phyloP scores from a whole-genome alignment of 2,888 invertebrate genomes.

The Callyntrura sp. region DNA sequence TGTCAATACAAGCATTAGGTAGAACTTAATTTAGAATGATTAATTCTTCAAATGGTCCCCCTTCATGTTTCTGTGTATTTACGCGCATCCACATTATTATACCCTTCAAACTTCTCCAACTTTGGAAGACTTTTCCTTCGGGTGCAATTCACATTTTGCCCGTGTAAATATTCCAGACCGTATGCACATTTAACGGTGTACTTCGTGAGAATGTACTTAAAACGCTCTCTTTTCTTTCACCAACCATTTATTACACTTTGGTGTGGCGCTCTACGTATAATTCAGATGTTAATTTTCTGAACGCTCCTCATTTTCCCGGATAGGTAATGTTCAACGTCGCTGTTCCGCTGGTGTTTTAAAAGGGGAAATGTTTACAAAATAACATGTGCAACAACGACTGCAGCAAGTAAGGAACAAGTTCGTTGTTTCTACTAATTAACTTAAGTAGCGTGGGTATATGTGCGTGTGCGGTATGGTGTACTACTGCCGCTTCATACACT shows the following conservation, averaged over 20 bases:
- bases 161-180: neutral
- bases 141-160: conserved; percentile 32
- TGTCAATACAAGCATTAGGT: conserved; percentile 13
- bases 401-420: conserved; percentile 4
- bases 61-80: conserved; percentile 15
- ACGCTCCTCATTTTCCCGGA: no score
- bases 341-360: neutral
- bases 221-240: no score
- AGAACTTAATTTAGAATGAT: conserved; percentile 24
- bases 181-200: neutral
- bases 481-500: neutral
- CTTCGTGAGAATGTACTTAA: neutral
- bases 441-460: neutral
- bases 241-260: no score
- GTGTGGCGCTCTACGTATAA: no score
- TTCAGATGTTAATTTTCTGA: conserved; percentile 26
- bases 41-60: conserved; percentile 23
- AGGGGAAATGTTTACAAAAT: neutral
- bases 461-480: neutral
- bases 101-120: conserved; percentile 12
- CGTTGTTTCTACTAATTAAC: conserved; percentile 61
- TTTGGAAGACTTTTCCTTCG: conserved; percentile 21
- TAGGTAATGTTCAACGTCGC: no score
- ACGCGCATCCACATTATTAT: neutral
- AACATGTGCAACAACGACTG: neutral